Evolutionary conservation across 92 coral and sea anemone genomes (phyloP), one percentile per base, ranked within the genome.

Genomic region (Isaurus tuberculatus): DNA sequence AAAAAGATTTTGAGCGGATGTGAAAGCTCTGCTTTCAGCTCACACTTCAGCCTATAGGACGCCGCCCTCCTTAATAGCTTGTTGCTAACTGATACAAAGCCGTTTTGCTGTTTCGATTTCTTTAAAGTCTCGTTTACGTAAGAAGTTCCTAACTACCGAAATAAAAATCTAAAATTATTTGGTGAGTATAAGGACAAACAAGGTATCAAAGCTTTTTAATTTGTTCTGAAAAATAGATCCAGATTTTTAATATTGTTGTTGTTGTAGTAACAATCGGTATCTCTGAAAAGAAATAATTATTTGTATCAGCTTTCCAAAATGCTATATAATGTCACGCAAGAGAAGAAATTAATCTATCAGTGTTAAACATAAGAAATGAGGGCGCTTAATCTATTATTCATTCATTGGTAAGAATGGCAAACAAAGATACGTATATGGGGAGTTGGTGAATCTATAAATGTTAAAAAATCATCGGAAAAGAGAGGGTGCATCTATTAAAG

Each of bases 81-180:
- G 40, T 22, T 31, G 80, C 25, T 58, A 55, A 48, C 26, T 58
- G 69, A 58, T 57, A 22, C 53, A 77, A 58, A 1, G n/a, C 57
- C 25, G 4, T 31, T 17, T 29, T 33, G 32, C 82, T 77, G 82
- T 77, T 77, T 25, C 15, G 82, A n/a, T 58, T 77, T 26, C 34
- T 77, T 34, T 77, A 14, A 22, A 5, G 51, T 33, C 53, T 33
- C 30, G 55, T 22, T 36, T 25, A 22, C 26, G 31, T 16, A 58
- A 32, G 23, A 34, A 2, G 23, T 36, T 2, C 5, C 57, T 1
- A 57, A 9, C 17, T 10, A 23, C 15, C 14, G 4, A 27, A 8
- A 33, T 60, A 61, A 42, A 58, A 40, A 14, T 5, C 67, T 55
- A 20, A 0, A 33, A 31, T 16, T 5, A 25, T 8, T 51, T 32